Evolutionary conservation across 1,140 invertebrate genomes (phyloP).

Genomic region (Ctenoplectra terminalis): DNA sequence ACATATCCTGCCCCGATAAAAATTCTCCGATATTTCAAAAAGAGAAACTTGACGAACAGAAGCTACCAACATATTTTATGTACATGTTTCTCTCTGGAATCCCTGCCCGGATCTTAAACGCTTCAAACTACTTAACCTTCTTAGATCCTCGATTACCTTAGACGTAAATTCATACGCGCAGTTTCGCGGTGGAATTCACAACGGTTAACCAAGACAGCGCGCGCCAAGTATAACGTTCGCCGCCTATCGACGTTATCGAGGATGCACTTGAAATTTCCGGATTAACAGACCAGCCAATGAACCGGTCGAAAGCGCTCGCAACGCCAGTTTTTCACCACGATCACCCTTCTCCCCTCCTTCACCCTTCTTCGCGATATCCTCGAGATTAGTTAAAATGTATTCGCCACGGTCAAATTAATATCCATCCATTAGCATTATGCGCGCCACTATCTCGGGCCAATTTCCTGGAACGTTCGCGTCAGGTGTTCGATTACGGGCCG

Average conservation of each 20-base stretch:
- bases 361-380: not conserved
- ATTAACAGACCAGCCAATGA: not conserved
- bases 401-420: constrained; percentile 45
- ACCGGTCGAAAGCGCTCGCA: not conserved
- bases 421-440: constrained; percentile 54
- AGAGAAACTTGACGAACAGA: too few species aligned
- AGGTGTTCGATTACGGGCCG: constrained; percentile 47
- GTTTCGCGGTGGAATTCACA: not conserved
- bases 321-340: not conserved
- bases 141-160: not conserved
- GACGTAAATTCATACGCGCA: not conserved
- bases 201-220: too few species aligned
- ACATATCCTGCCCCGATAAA: too few species aligned
- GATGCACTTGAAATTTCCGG: not conserved
- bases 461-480: constrained; percentile 28
- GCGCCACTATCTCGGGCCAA: constrained; percentile 36
- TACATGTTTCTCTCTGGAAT: not conserved
- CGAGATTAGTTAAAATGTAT: constrained; percentile 51
- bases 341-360: too few species aligned
- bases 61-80: too few species aligned
- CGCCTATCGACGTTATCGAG: constrained; percentile 21
- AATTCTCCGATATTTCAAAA: too few species aligned
- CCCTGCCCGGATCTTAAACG: not conserved
- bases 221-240: not conserved
- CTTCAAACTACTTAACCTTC: not conserved